phyloP scores from a whole-genome alignment of 2,797 vertebrate genomes.

The Bovichtus diacanthus region DNA sequence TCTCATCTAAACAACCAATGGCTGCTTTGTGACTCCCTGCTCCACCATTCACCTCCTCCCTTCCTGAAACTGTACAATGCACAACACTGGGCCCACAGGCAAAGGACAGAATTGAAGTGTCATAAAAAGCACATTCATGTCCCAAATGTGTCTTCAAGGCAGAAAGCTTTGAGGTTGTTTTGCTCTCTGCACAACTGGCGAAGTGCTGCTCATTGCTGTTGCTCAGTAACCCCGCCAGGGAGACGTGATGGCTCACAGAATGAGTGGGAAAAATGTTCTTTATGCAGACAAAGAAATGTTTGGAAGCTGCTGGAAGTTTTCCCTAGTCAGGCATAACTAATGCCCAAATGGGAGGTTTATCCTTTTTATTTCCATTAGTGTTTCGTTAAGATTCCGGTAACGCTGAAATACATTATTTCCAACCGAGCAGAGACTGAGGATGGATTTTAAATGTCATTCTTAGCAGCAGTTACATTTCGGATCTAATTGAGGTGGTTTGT shows the following conservation, averaged over 20 bases:
- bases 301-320: conserved; percentile 62
- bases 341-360: conserved; percentile 44
- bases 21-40: conserved; percentile 61
- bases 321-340: conserved; percentile 69
- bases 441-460: conserved; percentile 64
- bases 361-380: conserved; percentile 55
- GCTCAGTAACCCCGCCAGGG: conserved; percentile 56
- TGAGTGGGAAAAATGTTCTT: conserved; percentile 47
- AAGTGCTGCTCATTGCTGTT: conserved; percentile 66
- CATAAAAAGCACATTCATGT: conserved; percentile 79
- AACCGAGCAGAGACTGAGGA: conserved; percentile 16
- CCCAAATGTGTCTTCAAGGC: conserved; percentile 75
- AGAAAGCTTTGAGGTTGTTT: conserved; percentile 62
- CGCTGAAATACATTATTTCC: conserved; percentile 52
- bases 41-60: conserved; percentile 55
- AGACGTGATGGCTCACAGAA: conserved; percentile 45
- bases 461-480: conserved; percentile 62
- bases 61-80: conserved; percentile 58
- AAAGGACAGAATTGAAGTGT: conserved; percentile 74
- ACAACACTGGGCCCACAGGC: conserved; percentile 64
- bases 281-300: conserved; percentile 68
- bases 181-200: conserved; percentile 47
- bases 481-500: conserved; percentile 57
- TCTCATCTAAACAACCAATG: conserved; percentile 71
- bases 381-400: conserved; percentile 56